Conservation (phyloP, 2,113 vertebrate genomes). For the Muntiacus reevesi region DNA sequence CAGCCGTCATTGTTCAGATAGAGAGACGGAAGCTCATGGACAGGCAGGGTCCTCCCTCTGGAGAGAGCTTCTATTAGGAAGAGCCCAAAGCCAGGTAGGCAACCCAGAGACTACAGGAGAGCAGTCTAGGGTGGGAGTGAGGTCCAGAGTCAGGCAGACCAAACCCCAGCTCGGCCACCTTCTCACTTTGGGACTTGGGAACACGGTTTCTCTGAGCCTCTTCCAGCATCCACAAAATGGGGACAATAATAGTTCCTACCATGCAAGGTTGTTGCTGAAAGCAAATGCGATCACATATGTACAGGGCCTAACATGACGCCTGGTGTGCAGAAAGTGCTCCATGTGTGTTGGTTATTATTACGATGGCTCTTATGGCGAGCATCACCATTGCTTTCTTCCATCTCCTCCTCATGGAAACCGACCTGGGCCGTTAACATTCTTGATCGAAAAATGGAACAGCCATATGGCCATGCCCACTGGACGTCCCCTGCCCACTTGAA, state of each 20-base stretch:
- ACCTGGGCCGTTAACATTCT: not conserved
- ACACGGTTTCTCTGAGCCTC: not conserved
- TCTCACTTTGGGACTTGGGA: not conserved
- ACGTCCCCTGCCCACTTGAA: not conserved
- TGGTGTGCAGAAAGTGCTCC: not conserved
- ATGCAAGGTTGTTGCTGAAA: not conserved
- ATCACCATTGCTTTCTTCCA: not conserved
- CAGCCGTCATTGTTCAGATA: not conserved
- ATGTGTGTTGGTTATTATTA: not conserved
- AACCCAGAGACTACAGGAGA: not conserved
- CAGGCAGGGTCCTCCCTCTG: not conserved
- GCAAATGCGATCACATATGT: not conserved
- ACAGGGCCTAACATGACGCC: not conserved
- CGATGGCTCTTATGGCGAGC: not conserved
- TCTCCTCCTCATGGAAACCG: not conserved
- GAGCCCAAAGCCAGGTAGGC: not conserved
- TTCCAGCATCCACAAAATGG: not conserved
- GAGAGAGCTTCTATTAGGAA: not conserved
- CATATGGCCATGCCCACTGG: not conserved
- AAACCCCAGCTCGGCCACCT: not conserved
- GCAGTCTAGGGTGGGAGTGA: not conserved
- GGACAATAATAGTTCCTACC: not conserved
- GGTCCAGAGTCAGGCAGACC: not conserved
- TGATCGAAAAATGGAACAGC: not conserved
- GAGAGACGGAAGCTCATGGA: not conserved